Base-by-base conservation (phyloP, 1,140 invertebrate species). In the Mamestra configurata region DNA sequence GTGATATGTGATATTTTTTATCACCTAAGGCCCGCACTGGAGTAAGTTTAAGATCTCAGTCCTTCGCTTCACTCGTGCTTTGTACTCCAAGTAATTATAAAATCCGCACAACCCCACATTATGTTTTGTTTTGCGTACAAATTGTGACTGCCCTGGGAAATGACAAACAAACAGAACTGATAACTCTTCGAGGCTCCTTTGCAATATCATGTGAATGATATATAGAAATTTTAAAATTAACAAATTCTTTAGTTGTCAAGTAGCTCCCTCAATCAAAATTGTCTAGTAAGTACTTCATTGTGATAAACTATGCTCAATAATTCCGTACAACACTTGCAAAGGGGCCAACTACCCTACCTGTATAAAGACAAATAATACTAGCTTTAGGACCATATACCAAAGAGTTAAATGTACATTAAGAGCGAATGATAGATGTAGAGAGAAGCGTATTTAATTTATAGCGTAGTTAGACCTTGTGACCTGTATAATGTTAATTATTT, bases 301-400 rank as follows among this genome's bases (percentile, higher is more conserved):
- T 75, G 59, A 64, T 76, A 70, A 70, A 71, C 77, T 53, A 51
- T 66, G 70, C 71, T 79, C 77, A 79, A 79, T 46, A 59, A 64
- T n/a, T 22, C 70, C 57, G 13, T 18, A 79, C 55, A 79, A 70
- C 72, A 68, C 66, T 81, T 83, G 90, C 89, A 92, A 92, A 90
- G 88, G 91, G 85, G 88, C 87, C 86, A 86, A 90, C 76, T 82
- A 82, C 82, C 81, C 84, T 86, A 46, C 82, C 86, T 81, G 77
- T 87, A 86, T 88, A 89, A 88, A 89, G 82, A 91, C 86, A 90
- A 88, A 90, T 87, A 89, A 88, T 83, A 79, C 83, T 94, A 94
- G 92, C 89, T 92, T 92, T 92, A 94, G 93, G 93, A 91, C 89
- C 91, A 89, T 92, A 92, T 93, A 94, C 93, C 93, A 94, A 94